Conservation (phyloP, 2,113 vertebrate species). For the Ctenomys sociabilis region DNA sequence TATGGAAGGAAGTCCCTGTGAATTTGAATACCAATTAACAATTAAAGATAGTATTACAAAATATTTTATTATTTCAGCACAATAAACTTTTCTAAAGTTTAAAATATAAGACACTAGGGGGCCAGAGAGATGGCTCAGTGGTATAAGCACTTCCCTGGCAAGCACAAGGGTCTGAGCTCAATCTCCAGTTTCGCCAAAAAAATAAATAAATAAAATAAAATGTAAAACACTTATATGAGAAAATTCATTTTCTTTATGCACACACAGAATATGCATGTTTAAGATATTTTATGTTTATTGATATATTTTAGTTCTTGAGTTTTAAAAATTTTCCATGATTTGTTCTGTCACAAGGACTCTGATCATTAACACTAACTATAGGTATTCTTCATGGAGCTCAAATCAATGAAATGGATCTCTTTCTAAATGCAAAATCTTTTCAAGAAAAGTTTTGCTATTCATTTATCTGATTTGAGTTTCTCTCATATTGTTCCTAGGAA, state of each 20-base stretch:
- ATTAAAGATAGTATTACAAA: constrained; percentile 27
- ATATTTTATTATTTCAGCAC: constrained; percentile 13
- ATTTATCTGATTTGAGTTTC: constrained; percentile 24
- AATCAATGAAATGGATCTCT: constrained; percentile 22
- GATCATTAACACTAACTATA: constrained; percentile 61
- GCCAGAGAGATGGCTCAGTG: no score
- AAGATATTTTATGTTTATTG: background rate
- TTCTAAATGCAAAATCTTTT: constrained; percentile 49
- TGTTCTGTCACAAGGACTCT: constrained; percentile 30
- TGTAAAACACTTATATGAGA: background rate
- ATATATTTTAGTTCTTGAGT: constrained; percentile 7
- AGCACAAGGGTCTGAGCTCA: no score
- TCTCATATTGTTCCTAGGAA: constrained; percentile 48
- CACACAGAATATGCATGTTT: background rate
- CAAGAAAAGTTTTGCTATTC: constrained; percentile 40
- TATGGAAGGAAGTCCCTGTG: background rate
- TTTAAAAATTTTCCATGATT: constrained; percentile 20
- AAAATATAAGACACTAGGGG: no score
- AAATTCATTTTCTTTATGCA: background rate
- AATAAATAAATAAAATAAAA: no score
- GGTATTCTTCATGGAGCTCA: constrained; percentile 24
- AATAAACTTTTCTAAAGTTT: background rate
- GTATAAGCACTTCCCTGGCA: no score
- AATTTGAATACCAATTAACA: constrained; percentile 20
- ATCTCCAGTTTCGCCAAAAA: no score